These are phyloP conservation scores for Melanocharis versteri DNA, from an alignment of 2,113 vertebrate species.

Conservation along the genomic window DNA sequence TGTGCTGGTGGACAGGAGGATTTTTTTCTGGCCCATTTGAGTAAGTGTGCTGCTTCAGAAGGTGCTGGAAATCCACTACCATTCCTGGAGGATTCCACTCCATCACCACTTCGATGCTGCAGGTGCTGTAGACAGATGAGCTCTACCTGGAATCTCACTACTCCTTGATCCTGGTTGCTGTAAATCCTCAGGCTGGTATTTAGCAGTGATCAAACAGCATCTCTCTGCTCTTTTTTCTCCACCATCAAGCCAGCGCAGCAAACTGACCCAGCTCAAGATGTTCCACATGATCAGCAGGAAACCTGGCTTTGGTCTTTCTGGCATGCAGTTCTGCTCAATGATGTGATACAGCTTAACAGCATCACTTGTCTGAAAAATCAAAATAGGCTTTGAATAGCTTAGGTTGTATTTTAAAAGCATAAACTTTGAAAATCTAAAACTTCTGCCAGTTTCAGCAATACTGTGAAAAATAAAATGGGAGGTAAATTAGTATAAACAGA, in stretches of 20 bases:
- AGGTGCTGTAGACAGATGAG: not conserved
- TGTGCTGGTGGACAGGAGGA: not conserved
- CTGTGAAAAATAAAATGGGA: not conserved
- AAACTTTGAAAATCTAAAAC: not conserved
- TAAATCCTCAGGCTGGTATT: not conserved
- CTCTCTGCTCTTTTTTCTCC: not conserved
- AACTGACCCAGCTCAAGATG: not conserved
- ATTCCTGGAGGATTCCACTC: not conserved
- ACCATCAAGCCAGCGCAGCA: not conserved
- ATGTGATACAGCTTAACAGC: not conserved
- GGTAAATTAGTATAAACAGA: not conserved
- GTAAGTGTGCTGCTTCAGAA: not conserved
- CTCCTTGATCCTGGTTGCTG: not conserved
- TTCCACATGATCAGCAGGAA: not conserved
- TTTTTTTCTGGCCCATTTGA: not conserved
- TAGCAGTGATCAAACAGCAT: not conserved
- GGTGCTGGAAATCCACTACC: not conserved
- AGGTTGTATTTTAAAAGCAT: not conserved
- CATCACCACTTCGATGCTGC: rapidly evolving
- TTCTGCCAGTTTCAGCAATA: conserved; percentile 53
- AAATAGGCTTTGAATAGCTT: not conserved
- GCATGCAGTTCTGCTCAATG: not conserved
- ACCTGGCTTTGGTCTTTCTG: not conserved
- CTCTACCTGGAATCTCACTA: rapidly evolving
- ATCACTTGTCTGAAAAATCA: not conserved